Conservation (phyloP, 2,888 invertebrate species). For the Leptothorax acervorum region DNA sequence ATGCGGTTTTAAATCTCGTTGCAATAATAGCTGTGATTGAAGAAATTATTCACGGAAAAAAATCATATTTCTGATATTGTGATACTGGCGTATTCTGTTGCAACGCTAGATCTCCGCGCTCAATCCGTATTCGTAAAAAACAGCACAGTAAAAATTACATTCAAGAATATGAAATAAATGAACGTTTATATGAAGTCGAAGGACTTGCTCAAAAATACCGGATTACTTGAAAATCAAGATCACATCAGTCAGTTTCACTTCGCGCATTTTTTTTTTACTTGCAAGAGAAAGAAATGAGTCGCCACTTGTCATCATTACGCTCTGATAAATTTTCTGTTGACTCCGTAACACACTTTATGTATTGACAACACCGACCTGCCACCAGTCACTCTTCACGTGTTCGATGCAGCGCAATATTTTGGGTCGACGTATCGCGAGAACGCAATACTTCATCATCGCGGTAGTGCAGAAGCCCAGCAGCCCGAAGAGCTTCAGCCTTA, state of each 20-base stretch:
- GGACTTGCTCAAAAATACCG: neutral
- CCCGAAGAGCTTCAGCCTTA: conserved; percentile 69
- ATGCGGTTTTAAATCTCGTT: neutral
- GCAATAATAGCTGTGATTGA: neutral
- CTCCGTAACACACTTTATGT: neutral
- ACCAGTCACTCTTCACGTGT: conserved; percentile 74
- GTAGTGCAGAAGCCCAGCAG: conserved; percentile 71
- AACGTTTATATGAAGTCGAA: neutral
- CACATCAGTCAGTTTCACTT: neutral
- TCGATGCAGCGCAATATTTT: conserved; percentile 71
- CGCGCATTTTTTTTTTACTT: neutral
- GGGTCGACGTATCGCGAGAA: conserved; percentile 63
- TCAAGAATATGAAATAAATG: neutral
- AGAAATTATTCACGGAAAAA: neutral
- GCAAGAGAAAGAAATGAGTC: neutral
- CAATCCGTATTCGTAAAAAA: neutral
- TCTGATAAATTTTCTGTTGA: neutral
- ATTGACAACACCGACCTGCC: conserved; percentile 57
- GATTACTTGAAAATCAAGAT: neutral
- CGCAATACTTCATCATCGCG: conserved; percentile 73
- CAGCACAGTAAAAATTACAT: neutral
- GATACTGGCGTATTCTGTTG: neutral
- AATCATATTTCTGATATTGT: neutral
- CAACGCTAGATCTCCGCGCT: neutral
- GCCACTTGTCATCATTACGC: neutral